Conservation (phyloP, 2,888 invertebrate genomes). For the Erebia epiphron region DNA sequence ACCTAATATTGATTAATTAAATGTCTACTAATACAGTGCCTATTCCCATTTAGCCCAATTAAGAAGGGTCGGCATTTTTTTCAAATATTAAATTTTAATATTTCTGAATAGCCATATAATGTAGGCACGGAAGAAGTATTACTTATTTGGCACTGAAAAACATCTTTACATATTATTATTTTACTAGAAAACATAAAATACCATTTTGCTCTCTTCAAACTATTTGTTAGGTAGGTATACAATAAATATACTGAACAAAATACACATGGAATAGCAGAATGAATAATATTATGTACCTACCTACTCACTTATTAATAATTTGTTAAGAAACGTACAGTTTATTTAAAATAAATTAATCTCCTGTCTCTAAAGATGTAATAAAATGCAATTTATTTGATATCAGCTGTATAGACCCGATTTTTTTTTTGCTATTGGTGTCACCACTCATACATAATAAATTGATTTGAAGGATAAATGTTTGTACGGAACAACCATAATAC, state of each 20-base stretch:
- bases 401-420: not conserved
- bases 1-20: slow-evolving; percentile 29
- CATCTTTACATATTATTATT: slow-evolving; percentile 36
- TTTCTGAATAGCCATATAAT: not conserved
- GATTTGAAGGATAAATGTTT: not conserved
- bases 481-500: not conserved
- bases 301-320: not conserved
- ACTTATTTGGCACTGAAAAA: slow-evolving; percentile 64
- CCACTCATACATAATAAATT: not conserved
- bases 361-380: not conserved
- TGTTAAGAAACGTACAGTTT: not conserved
- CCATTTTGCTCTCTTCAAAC: not conserved
- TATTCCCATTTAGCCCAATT: not conserved
- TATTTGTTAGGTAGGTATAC: not conserved
- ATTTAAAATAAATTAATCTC: not conserved
- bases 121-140: slow-evolving; percentile 37
- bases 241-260: slow-evolving; percentile 5
- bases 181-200: slow-evolving; percentile 10
- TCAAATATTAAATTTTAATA: not conserved
- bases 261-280: not conserved
- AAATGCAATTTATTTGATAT: not conserved
- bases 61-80: not conserved
- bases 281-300: too few species aligned
- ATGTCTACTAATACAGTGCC: slow-evolving; percentile 21
- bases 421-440: not conserved